These are phyloP conservation scores for Lapara coniferarum DNA, from an alignment of 2,888 invertebrate genomes.

Conservation along the genomic window DNA sequence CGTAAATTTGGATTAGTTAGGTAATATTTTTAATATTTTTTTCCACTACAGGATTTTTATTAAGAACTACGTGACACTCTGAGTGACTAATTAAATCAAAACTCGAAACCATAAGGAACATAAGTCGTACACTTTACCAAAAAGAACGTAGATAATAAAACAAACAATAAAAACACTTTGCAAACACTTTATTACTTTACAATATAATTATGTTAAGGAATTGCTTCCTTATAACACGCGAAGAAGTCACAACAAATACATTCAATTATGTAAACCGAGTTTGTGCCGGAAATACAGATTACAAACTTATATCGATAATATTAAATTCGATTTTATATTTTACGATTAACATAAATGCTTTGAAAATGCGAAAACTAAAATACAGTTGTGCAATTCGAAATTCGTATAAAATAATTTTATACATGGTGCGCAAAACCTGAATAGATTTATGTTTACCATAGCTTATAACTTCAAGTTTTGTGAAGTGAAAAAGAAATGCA, in stretches of 20 bases:
- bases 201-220: constrained; percentile 36
- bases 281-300: constrained; percentile 14
- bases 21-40: too few relatives aligned
- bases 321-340: constrained; percentile 18
- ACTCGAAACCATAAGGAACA: too few relatives aligned
- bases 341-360: constrained; percentile 39
- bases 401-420: background rate
- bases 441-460: background rate
- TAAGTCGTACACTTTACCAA: background rate
- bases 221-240: background rate
- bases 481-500: background rate
- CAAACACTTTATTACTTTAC: constrained; percentile 49
- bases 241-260: constrained; percentile 6
- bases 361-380: constrained; percentile 41
- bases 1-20: too few relatives aligned
- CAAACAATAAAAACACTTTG: constrained; percentile 38
- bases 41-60: too few relatives aligned
- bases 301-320: constrained; percentile 17
- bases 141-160: constrained; percentile 30
- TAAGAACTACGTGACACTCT: too few relatives aligned
- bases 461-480: too few relatives aligned
- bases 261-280: constrained; percentile 9
- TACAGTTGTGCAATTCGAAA: constrained; percentile 23
- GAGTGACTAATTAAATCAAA: too few relatives aligned
- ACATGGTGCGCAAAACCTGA: background rate